Evolutionary conservation across 2,888 invertebrate species (phyloP), one percentile per base, ranked within the genome.

Genomic region (Sinopyrophorus schimmeli): DNA sequence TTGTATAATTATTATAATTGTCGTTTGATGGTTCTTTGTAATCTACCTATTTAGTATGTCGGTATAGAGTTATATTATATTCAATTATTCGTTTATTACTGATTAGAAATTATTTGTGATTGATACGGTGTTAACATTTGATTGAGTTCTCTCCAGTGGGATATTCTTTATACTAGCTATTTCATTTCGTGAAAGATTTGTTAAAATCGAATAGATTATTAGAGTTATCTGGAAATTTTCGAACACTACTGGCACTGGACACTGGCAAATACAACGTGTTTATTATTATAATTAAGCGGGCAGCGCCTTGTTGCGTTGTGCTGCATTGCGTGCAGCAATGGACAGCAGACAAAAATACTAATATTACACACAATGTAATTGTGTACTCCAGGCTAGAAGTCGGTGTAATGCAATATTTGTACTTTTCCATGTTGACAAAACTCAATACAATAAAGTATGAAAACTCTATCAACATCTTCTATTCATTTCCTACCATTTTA

Each of bases 341-440:
- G 42, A 39, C 52, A 47, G 40, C 50, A 54, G 43, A 43, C 42
- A 54, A 51, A 49, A 54, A 52, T 48, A 52, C 43, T 51, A 50
- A 51, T 54, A 54, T 63, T 64, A 64, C 57, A 69, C 69, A 69
- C 68, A 70, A 70, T 70, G 67, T 67, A 68, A 70, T 72, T 72
- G 70, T 71, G 69, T 70, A 70, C 69, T 71, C 70, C 72, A 72
- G 71, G 71, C 72, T 73, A 73, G 70, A 70, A 70, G 72, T 72
- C 72, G 70, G 72, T 78, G 77, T 77, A 77, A 75, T 77, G 77
- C 77, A 78, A 78, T 78, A 77, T 78, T 79, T 79, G 78, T 79
- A 79, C 79, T 78, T 79, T 78, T 79, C 77, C 78, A 78, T 78
- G 78, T 79, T 77, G 76, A 78, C 73, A 76, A 70, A 73, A 76